phyloP scores from a whole-genome alignment of 2,113 vertebrate species.

The Dendrocopos noguchii region DNA sequence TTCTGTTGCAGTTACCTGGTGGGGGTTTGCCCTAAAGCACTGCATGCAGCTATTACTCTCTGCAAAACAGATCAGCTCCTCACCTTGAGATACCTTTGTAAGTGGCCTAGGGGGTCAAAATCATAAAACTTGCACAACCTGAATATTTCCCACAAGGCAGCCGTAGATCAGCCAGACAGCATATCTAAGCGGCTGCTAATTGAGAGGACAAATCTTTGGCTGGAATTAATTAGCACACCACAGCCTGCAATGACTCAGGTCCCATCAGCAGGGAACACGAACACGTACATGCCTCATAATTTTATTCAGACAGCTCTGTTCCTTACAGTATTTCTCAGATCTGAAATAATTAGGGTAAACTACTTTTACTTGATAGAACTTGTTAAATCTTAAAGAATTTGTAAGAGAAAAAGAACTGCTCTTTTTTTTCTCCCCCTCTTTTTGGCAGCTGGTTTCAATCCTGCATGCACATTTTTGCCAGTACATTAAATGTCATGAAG shows the following conservation, averaged over 20 bases:
- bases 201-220: background rate
- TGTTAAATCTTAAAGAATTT: background rate
- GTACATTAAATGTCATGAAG: background rate
- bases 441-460: background rate
- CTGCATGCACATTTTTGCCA: background rate
- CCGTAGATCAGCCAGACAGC: background rate
- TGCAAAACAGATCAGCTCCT: background rate
- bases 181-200: constrained; percentile 13
- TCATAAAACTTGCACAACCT: background rate
- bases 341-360: background rate
- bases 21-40: background rate
- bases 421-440: background rate
- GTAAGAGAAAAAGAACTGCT: background rate
- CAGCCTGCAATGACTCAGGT: background rate
- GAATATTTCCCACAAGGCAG: background rate
- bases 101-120: background rate
- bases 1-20: background rate
- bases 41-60: background rate
- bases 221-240: constrained; percentile 26
- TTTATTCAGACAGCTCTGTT: constrained; percentile 4
- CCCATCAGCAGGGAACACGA: background rate
- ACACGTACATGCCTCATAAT: background rate
- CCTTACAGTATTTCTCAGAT: background rate
- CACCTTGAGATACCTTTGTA: constrained; percentile 35
- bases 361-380: background rate